Conservation (phyloP, 2,888 invertebrate genomes). For the Dione juno region DNA sequence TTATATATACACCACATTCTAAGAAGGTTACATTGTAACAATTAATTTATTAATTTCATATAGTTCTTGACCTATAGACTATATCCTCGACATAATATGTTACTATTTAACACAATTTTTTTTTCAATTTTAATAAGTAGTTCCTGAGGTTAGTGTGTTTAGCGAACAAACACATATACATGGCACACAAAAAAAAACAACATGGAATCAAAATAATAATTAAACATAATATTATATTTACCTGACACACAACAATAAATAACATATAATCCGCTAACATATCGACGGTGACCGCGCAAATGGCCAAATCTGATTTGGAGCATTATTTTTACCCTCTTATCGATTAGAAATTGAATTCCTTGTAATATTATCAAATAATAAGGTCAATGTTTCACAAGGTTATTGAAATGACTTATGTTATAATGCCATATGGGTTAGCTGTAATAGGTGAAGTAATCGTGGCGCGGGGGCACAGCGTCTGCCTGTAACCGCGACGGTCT, state of each 20-base stretch:
- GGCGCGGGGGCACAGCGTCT: too few relatives aligned
- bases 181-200: conserved; percentile 21
- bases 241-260: conserved; percentile 24
- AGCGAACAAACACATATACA: background rate
- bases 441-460: background rate
- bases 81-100: too few relatives aligned
- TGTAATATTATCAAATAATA: conserved; percentile 23
- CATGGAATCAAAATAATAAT: conserved; percentile 1
- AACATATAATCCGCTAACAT: conserved; percentile 19
- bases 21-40: too few relatives aligned
- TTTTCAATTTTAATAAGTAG: too few relatives aligned
- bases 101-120: too few relatives aligned
- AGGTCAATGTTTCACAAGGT: conserved; percentile 34
- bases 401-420: conserved; percentile 20
- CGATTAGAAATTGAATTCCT: conserved; percentile 22
- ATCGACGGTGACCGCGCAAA: conserved; percentile 16
- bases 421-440: background rate
- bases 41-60: too few relatives aligned
- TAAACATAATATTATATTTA: conserved; percentile 8
- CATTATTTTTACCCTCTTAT: conserved; percentile 22
- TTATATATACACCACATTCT: too few relatives aligned
- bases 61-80: too few relatives aligned
- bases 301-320: conserved; percentile 14
- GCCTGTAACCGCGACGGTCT: too few relatives aligned
- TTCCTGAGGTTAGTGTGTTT: background rate